These are phyloP conservation scores for Calephelis virginiensis DNA, from an alignment of 1,140 invertebrate genomes.

Conservation along the genomic window DNA sequence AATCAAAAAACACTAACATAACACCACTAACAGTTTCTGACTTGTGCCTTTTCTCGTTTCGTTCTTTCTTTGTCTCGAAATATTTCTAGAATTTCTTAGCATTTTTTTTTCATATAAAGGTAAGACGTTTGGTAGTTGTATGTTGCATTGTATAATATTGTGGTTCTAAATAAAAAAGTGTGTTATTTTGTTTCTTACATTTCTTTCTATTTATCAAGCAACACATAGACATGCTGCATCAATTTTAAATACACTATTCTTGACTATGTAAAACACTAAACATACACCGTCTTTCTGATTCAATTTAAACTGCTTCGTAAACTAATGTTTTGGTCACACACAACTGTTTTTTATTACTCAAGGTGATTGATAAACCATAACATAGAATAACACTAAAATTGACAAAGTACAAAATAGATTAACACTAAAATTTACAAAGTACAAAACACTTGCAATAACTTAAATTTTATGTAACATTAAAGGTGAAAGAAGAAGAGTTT, in stretches of 20 bases:
- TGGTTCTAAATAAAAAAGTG: too few species aligned
- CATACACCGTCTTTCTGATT: background rate
- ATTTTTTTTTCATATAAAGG: background rate
- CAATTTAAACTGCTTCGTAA: background rate
- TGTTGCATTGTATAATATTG: too few species aligned
- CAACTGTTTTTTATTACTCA: background rate
- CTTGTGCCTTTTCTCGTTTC: background rate
- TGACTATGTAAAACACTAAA: too few species aligned
- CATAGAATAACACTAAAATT: constrained; percentile 2
- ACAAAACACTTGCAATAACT: constrained; percentile 11
- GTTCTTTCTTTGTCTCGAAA: background rate
- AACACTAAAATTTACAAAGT: background rate
- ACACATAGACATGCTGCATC: too few species aligned
- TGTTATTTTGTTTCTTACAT: too few species aligned
- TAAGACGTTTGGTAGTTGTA: background rate
- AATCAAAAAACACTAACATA: constrained; percentile 8
- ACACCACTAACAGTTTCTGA: constrained; percentile 7
- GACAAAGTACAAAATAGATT: too few species aligned
- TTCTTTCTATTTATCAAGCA: too few species aligned
- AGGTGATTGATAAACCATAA: background rate
- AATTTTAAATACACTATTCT: too few species aligned
- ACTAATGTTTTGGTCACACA: background rate
- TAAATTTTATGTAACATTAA: constrained; percentile 36
- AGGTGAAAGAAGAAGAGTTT: constrained; percentile 78
- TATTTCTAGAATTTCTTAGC: background rate